Evolutionary conservation across 2,113 vertebrate genomes (phyloP).

Genomic region (Leptobrachium ailaonicum): DNA sequence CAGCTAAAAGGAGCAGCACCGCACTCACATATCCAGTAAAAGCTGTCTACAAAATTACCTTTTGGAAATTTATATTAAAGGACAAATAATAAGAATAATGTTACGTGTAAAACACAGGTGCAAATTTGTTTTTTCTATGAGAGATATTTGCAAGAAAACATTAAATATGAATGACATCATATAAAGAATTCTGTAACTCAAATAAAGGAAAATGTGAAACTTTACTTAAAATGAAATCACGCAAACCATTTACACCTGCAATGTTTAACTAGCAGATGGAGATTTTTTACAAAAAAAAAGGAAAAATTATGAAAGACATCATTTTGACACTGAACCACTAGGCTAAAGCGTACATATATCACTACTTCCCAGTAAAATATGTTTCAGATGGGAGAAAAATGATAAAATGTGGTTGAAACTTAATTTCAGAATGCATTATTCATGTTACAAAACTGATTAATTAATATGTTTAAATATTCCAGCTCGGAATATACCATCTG

Average conservation of each 20-base stretch:
- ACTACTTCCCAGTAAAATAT: conserved; percentile 11
- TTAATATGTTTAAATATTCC: conserved; percentile 48
- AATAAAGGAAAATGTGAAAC: conserved; percentile 37
- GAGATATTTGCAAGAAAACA: conserved; percentile 30
- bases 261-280: neutral
- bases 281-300: conserved; percentile 7
- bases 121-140: conserved; percentile 26
- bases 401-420: conserved; percentile 41
- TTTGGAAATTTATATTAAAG: neutral
- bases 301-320: conserved; percentile 29
- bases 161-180: conserved; percentile 35
- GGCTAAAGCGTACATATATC: conserved; percentile 29
- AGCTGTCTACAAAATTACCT: neutral
- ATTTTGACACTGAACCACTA: conserved; percentile 33
- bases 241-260: conserved; percentile 11
- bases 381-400: conserved; percentile 31
- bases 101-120: conserved; percentile 10
- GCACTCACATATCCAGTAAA: no score
- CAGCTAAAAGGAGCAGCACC: no score
- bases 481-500: conserved; percentile 46
- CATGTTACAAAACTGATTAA: conserved; percentile 44
- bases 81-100: neutral
- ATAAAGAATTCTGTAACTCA: conserved; percentile 22
- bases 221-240: neutral
- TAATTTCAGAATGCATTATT: conserved; percentile 48